Conservation (phyloP, 2,888 invertebrate genomes). For the Lasiommata megera region DNA sequence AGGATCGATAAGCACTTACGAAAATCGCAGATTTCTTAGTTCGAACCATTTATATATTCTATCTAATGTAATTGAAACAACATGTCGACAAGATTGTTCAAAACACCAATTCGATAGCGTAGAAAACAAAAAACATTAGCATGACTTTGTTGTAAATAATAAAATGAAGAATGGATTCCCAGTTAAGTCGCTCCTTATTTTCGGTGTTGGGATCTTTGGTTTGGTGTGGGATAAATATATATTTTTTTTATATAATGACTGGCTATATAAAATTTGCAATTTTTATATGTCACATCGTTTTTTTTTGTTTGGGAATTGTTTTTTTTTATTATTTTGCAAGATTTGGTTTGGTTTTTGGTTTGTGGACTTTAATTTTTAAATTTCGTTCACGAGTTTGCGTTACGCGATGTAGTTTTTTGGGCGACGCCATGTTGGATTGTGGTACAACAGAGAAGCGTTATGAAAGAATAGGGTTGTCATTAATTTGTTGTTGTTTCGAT, state of each 20-base stretch:
- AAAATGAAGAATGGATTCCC: constrained; percentile 24
- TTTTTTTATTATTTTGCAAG: neutral
- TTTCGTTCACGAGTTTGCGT: neutral
- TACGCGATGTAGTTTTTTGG: neutral
- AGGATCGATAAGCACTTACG: too few species aligned
- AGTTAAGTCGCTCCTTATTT: constrained; percentile 22
- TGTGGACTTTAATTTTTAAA: neutral
- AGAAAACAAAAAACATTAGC: constrained; percentile 13
- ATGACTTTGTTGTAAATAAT: constrained; percentile 12
- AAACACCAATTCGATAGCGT: constrained; percentile 4
- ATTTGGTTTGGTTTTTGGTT: neutral
- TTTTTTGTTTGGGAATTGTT: neutral
- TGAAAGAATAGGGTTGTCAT: neutral
- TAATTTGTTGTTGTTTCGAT: neutral
- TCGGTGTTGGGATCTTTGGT: constrained; percentile 17
- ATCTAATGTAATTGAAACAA: constrained; percentile 1
- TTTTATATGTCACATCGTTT: neutral
- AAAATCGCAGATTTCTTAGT: neutral
- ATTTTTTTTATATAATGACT: neutral
- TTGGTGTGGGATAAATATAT: neutral
- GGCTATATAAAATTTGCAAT: neutral
- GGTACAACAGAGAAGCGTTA: neutral
- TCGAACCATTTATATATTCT: too few species aligned
- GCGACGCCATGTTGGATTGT: neutral
- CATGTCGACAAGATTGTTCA: constrained; percentile 23